Evolutionary conservation across 2,113 vertebrate genomes (phyloP).

Genomic region (Cyphomyrus discorhynchus): DNA sequence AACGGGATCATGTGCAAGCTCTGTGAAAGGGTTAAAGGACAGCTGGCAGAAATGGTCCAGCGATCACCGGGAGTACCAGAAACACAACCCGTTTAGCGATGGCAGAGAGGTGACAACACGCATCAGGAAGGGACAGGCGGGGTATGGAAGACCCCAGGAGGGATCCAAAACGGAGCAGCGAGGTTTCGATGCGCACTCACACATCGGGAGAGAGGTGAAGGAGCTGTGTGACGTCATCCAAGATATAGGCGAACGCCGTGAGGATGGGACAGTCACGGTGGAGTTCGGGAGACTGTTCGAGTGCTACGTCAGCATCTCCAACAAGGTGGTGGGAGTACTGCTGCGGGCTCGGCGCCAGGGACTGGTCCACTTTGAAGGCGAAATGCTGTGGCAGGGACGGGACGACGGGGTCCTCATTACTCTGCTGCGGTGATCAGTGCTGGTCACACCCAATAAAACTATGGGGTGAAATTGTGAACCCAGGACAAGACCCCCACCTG

Average conservation of each 20-base stretch:
- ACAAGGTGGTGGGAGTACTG: constrained; percentile 81
- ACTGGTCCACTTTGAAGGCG: constrained; percentile 76
- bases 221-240: constrained; percentile 70
- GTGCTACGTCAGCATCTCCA: constrained; percentile 77
- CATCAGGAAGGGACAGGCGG: constrained; percentile 44
- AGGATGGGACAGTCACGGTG: constrained; percentile 50
- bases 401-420: constrained; percentile 72
- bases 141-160: constrained; percentile 72
- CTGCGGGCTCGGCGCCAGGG: constrained; percentile 75
- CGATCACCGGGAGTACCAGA: constrained; percentile 70
- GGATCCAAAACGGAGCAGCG: constrained; percentile 74
- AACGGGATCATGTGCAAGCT: constrained; percentile 32
- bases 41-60: constrained; percentile 80
- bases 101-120: constrained; percentile 28
- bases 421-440: constrained; percentile 52
- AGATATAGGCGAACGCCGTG: constrained; percentile 55
- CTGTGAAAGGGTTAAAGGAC: constrained; percentile 65
- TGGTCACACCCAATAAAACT: neutral
- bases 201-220: constrained; percentile 68
- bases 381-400: constrained; percentile 89
- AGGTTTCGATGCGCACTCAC: constrained; percentile 70
- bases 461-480: neutral
- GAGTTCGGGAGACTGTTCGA: constrained; percentile 76
- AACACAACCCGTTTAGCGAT: constrained; percentile 74
- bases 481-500: neutral